Evolutionary conservation across 2,888 invertebrate species (phyloP).

Genomic region (Lacanobia wlatinum): DNA sequence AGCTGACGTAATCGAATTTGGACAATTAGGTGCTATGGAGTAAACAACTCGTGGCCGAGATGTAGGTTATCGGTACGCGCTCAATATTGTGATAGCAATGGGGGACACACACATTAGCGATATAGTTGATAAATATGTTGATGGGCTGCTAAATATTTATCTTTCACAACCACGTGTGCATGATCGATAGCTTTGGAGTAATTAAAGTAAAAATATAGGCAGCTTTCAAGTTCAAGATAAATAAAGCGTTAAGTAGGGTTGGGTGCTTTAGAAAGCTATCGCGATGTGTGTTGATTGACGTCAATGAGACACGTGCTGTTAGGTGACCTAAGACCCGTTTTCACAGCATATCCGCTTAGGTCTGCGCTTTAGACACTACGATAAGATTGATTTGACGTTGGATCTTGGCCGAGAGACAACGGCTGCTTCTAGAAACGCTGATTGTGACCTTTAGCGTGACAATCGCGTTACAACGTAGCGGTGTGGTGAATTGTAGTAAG

Average conservation of each 20-base stretch:
- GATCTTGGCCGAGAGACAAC: conserved; percentile 62
- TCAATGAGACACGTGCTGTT: conserved; percentile 80
- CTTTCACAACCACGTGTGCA: conserved; percentile 60
- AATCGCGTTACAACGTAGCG: conserved; percentile 50
- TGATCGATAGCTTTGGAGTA: conserved; percentile 55
- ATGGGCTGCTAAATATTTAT: conserved; percentile 70
- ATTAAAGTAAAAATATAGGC: conserved; percentile 55
- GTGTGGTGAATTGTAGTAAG: conserved; percentile 48
- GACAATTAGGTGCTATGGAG: conserved; percentile 78
- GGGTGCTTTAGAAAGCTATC: conserved; percentile 76
- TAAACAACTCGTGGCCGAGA: conserved; percentile 79
- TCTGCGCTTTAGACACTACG: conserved; percentile 66
- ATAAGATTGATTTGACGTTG: conserved; percentile 74
- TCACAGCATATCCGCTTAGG: conserved; percentile 73
- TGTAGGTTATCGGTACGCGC: conserved; percentile 82
- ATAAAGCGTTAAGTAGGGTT: conserved; percentile 57
- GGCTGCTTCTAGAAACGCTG: conserved; percentile 60
- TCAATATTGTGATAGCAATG: conserved; percentile 69
- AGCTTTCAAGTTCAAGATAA: conserved; percentile 41
- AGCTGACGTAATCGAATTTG: conserved; percentile 80
- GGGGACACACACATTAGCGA: conserved; percentile 74
- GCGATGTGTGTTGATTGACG: conserved; percentile 78
- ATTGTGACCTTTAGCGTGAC: conserved; percentile 67
- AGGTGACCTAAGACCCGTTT: conserved; percentile 81
- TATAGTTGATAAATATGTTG: conserved; percentile 72